Evolutionary conservation across 2,888 invertebrate species (phyloP).

Genomic region (Camponotus fellah): DNA sequence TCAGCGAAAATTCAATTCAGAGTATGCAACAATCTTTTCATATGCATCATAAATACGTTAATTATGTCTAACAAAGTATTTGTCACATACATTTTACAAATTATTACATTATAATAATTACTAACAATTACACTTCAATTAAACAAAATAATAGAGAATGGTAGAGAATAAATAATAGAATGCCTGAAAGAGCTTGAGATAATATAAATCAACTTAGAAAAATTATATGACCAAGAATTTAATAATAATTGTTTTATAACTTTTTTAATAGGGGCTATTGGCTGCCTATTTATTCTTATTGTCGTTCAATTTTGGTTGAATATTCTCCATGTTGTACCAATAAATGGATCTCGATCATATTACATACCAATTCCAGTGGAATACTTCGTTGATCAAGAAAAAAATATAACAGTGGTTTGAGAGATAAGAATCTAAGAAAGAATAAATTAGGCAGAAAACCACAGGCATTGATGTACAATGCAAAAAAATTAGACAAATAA

Average conservation of each 20-base stretch:
- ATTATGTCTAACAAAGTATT: background rate
- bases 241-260: background rate
- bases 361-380: background rate
- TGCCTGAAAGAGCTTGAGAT: background rate
- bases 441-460: no score
- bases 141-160: background rate
- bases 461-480: no score
- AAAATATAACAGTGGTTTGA: background rate
- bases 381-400: constrained; percentile 29
- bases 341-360: background rate
- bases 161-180: background rate
- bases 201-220: background rate
- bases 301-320: background rate
- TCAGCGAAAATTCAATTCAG: background rate
- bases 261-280: background rate
- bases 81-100: background rate
- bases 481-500: no score
- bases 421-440: no score
- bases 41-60: background rate
- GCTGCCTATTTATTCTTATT: background rate
- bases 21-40: background rate
- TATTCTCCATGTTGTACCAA: background rate
- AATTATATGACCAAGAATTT: background rate
- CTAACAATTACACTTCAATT: background rate
- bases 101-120: background rate